Evolutionary conservation across 2,113 vertebrate genomes (phyloP).

Genomic region (Hydrochoerus hydrochaeris): DNA sequence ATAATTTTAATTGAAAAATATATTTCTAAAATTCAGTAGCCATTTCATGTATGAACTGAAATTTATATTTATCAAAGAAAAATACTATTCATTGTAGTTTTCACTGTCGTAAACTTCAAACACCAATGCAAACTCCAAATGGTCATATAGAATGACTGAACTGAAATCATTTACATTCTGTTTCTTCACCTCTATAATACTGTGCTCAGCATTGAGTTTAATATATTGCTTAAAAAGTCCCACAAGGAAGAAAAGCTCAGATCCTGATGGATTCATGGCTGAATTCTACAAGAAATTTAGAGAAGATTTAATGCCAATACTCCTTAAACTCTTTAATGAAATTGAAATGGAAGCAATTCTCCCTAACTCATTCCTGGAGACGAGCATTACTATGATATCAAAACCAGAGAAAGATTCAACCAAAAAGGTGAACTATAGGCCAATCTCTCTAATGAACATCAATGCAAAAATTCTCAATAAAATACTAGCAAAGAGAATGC

Average conservation of each 20-base stretch:
- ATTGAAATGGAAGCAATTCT: too few relatives aligned
- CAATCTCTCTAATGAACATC: too few relatives aligned
- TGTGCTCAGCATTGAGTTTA: not conserved
- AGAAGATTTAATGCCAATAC: too few relatives aligned
- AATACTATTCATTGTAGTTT: not conserved
- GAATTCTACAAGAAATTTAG: too few relatives aligned
- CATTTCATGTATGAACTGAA: not conserved
- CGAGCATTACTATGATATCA: too few relatives aligned
- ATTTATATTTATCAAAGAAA: conserved; percentile 11
- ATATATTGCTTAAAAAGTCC: not conserved
- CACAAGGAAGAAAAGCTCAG: not conserved
- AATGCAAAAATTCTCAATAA: too few relatives aligned
- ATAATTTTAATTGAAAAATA: not conserved
- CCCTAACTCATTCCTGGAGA: too few relatives aligned
- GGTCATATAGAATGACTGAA: not conserved
- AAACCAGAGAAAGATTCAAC: too few relatives aligned
- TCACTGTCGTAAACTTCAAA: conserved; percentile 3
- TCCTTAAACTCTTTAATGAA: too few relatives aligned
- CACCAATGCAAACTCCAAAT: not conserved
- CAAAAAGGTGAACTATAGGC: too few relatives aligned
- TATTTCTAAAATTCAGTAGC: conserved; percentile 17
- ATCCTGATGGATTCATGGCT: too few relatives aligned
- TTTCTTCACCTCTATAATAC: not conserved
- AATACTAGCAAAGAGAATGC: too few relatives aligned
- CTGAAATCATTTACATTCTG: not conserved